Evolutionary conservation across 2,888 invertebrate species (phyloP).

Genomic region (Ernsta delagoae): DNA sequence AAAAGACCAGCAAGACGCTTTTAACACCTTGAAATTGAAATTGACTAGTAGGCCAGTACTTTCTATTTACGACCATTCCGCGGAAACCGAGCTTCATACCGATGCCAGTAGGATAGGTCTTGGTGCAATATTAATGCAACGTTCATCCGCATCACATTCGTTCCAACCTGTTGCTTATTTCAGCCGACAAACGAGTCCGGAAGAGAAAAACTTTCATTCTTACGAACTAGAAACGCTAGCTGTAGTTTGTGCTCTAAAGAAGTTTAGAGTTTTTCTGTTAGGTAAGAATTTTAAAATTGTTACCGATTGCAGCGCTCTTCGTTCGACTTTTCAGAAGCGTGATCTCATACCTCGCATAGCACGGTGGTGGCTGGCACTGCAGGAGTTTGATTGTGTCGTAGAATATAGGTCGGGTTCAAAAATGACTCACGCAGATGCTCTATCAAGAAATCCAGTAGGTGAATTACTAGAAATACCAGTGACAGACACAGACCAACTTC

Average conservation of each 20-base stretch:
- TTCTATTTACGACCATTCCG: conserved; percentile 39
- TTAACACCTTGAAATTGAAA: not conserved
- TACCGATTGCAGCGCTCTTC: conserved; percentile 51
- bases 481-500: not conserved
- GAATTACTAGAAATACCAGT: not conserved
- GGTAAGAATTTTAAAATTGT: conserved; percentile 38
- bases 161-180: conserved; percentile 16
- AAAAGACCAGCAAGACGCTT: conserved; percentile 5
- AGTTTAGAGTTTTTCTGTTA: conserved; percentile 17
- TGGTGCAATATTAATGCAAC: conserved; percentile 15
- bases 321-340: conserved; percentile 46
- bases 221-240: conserved; percentile 57
- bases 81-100: conserved; percentile 51
- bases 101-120: conserved; percentile 54
- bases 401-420: conserved; percentile 49
- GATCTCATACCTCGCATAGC: conserved; percentile 47
- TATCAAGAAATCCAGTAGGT: conserved; percentile 48
- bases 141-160: not conserved
- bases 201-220: conserved; percentile 17
- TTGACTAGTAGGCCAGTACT: conserved; percentile 41
- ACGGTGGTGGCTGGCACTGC: conserved; percentile 49
- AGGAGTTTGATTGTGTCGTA: conserved; percentile 50
- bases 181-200: conserved; percentile 12
- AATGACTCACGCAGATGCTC: conserved; percentile 52
- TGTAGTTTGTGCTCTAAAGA: conserved; percentile 42